Conservation (phyloP, 2,888 invertebrate genomes). For the Torymus tubicola region DNA sequence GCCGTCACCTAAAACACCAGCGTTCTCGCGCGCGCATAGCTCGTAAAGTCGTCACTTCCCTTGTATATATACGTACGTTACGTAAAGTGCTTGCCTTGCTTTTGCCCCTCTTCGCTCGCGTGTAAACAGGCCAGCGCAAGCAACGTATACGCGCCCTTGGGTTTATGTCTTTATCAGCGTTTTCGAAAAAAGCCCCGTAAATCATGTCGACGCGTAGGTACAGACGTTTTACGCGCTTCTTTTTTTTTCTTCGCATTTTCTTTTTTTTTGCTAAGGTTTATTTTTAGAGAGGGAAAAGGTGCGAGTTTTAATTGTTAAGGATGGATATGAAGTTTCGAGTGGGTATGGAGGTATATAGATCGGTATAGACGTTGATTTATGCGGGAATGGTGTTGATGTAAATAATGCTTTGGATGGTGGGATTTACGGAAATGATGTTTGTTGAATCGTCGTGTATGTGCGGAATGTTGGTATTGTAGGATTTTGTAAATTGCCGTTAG, state of each 20-base stretch:
- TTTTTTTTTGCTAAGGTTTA: background rate
- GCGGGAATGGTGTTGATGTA: too few relatives aligned
- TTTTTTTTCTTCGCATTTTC: background rate
- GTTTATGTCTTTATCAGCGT: conserved; percentile 33
- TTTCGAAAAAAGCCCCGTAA: conserved; percentile 12
- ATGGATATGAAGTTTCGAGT: too few relatives aligned
- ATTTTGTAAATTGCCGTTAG: too few relatives aligned
- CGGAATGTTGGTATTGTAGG: too few relatives aligned
- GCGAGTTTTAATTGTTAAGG: too few relatives aligned
- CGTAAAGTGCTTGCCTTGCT: conserved; percentile 30
- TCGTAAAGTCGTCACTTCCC: conserved; percentile 23
- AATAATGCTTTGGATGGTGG: too few relatives aligned
- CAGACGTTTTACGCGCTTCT: background rate
- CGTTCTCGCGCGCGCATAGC: background rate
- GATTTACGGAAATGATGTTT: too few relatives aligned
- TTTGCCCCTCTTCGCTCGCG: background rate
- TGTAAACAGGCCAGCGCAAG: background rate
- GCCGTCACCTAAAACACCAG: too few relatives aligned
- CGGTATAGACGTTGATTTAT: too few relatives aligned
- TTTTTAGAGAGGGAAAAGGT: background rate
- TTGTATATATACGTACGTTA: too few relatives aligned
- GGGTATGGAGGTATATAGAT: too few relatives aligned
- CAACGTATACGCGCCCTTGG: background rate
- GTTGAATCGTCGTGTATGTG: too few relatives aligned
- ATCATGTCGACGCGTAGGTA: background rate